phyloP scores from a whole-genome alignment of 2,888 invertebrate genomes.

The Papilio gigon region DNA sequence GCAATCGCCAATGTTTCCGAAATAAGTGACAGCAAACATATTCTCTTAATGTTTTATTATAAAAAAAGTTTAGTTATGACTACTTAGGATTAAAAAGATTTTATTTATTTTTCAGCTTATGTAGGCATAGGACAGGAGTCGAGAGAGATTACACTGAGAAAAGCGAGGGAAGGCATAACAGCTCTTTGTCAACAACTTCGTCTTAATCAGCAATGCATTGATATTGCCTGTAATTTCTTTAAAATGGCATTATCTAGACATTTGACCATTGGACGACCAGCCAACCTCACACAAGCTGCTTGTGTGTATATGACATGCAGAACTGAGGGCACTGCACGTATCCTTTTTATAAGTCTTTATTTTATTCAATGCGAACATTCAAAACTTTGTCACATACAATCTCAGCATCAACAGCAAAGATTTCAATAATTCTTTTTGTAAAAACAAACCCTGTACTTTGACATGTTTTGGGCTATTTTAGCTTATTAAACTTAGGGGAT shows the following conservation, averaged over 20 bases:
- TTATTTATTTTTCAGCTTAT: constrained; percentile 85
- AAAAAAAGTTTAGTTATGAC: neutral
- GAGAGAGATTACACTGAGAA: constrained; percentile 94
- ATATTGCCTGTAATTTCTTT: constrained; percentile 96
- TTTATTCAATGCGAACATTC: too few relatives aligned
- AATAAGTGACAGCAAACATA: neutral
- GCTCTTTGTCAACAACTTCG: constrained; percentile 93
- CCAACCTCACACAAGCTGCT: constrained; percentile 96
- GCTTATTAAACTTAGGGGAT: too few relatives aligned
- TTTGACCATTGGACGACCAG: constrained; percentile 94
- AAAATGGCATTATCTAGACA: constrained; percentile 93
- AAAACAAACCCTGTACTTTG: too few relatives aligned
- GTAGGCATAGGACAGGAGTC: constrained; percentile 93
- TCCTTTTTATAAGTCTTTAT: constrained; percentile 74
- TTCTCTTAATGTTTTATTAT: neutral
- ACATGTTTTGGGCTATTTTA: too few relatives aligned
- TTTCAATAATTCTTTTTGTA: too few relatives aligned
- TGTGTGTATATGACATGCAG: constrained; percentile 99
- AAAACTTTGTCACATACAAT: too few relatives aligned
- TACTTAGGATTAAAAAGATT: neutral
- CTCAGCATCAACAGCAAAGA: too few relatives aligned
- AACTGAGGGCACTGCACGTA: constrained; percentile 96
- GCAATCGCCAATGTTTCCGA: neutral
- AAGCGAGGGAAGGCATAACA: constrained; percentile 93
- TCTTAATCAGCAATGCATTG: constrained; percentile 94